These are phyloP conservation scores for Malachius bipustulatus DNA, from an alignment of 2,888 invertebrate species.

Conservation along the genomic window DNA sequence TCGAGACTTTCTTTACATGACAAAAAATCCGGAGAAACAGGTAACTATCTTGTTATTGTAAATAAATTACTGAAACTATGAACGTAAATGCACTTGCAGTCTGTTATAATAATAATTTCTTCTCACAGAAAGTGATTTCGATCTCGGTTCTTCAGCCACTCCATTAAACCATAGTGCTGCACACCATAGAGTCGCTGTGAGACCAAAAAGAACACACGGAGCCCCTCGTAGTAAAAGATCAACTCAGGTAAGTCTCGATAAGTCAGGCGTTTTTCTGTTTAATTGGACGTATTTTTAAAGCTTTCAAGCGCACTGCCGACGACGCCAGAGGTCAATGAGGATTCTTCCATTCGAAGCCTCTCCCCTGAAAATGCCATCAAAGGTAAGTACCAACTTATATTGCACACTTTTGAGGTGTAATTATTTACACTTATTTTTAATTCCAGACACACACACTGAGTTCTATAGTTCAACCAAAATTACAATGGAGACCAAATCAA, in stretches of 20 bases:
- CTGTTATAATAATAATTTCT: slow-evolving; percentile 8
- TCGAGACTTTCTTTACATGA: slow-evolving; percentile 36
- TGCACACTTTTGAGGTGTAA: too few species aligned
- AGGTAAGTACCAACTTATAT: too few species aligned
- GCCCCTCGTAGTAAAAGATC: slow-evolving; percentile 55
- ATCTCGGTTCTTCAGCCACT: slow-evolving; percentile 40
- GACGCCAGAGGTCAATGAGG: slow-evolving; percentile 69
- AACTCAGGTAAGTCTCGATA: slow-evolving; percentile 34
- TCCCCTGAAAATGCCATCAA: slow-evolving; percentile 44
- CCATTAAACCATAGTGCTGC: slow-evolving; percentile 71
- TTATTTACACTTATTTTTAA: slow-evolving; percentile 21
- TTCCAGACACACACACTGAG: slow-evolving; percentile 36
- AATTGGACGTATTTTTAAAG: slow-evolving; percentile 30
- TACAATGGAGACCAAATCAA: slow-evolving; percentile 30
- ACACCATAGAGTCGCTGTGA: slow-evolving; percentile 66
- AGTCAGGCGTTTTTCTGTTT: not conserved
- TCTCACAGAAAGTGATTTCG: slow-evolving; percentile 32
- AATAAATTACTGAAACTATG: slow-evolving; percentile 1
- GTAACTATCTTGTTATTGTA: slow-evolving; percentile 18
- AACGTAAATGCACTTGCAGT: slow-evolving; percentile 3
- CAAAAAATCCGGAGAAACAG: slow-evolving; percentile 28
- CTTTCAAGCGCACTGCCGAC: slow-evolving; percentile 51
- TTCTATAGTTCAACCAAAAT: slow-evolving; percentile 28
- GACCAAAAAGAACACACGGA: slow-evolving; percentile 63
- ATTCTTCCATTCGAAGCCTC: slow-evolving; percentile 47